Conservation (phyloP, 2,888 invertebrate species). For the Spisula subtruncata region DNA sequence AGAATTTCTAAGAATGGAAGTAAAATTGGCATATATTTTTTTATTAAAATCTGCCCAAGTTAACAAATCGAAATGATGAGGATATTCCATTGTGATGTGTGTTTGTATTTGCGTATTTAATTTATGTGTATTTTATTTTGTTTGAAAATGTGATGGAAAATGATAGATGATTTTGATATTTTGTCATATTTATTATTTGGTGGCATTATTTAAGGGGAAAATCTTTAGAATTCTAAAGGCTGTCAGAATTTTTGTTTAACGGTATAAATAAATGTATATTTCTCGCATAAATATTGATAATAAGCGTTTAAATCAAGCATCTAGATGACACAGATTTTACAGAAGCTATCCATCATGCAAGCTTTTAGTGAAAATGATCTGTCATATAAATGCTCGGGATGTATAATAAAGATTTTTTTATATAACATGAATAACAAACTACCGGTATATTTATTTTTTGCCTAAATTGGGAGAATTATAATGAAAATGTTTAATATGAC, state of each 20-base stretch:
- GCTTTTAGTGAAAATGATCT: slow-evolving; percentile 15
- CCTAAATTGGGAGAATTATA: background rate
- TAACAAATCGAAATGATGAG: background rate
- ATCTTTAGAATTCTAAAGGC: background rate
- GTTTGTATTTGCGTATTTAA: slow-evolving; percentile 4
- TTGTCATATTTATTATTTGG: background rate
- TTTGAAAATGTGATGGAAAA: background rate
- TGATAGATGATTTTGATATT: background rate
- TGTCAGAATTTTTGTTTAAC: background rate
- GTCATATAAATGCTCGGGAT: background rate
- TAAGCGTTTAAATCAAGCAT: background rate
- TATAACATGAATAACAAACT: background rate
- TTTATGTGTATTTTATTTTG: background rate
- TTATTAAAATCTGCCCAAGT: background rate
- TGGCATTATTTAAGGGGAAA: background rate
- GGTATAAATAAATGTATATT: slow-evolving; percentile 21
- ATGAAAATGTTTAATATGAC: background rate
- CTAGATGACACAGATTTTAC: background rate
- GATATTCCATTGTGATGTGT: background rate
- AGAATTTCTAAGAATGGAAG: background rate
- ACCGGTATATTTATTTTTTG: no score
- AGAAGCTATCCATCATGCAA: slow-evolving; percentile 16
- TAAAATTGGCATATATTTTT: background rate
- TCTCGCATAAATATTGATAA: slow-evolving; percentile 1
- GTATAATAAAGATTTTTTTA: background rate